Evolutionary conservation across 2,113 vertebrate genomes (phyloP).

Genomic region (Daphoenositta chrysoptera): DNA sequence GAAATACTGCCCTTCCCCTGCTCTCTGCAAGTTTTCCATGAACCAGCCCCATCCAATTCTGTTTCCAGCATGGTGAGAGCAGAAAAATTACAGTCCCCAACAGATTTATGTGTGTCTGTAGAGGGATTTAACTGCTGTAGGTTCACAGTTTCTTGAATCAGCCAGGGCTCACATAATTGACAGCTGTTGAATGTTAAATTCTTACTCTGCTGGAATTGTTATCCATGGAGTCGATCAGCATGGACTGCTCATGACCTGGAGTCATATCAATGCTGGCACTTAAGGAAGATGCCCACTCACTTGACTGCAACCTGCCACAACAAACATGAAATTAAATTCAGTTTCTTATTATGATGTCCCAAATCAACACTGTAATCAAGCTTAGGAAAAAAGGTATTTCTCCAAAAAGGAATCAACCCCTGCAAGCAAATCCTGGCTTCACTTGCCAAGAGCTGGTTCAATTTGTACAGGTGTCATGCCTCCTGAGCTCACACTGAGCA

Average conservation of each 20-base stretch:
- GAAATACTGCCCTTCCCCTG: neutral
- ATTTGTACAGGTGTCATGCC: neutral
- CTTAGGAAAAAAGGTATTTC: neutral
- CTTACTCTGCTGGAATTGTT: slow-evolving; percentile 79
- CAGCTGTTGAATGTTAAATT: neutral
- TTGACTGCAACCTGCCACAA: slow-evolving; percentile 71
- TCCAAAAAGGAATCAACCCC: neutral
- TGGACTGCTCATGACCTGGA: slow-evolving; percentile 73
- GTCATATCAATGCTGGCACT: slow-evolving; percentile 59
- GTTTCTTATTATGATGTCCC: neutral
- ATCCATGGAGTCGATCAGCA: slow-evolving; percentile 80
- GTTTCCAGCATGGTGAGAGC: neutral
- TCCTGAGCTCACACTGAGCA: neutral
- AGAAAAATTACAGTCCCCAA: neutral
- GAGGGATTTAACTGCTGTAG: neutral
- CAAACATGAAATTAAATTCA: neutral
- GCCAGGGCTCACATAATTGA: neutral
- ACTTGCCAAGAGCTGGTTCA: neutral
- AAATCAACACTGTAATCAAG: neutral
- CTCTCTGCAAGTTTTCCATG: neutral
- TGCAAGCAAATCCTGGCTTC: neutral
- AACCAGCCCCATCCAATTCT: neutral
- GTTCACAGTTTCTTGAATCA: neutral
- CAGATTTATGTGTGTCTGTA: neutral
- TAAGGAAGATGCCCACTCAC: slow-evolving; percentile 67